phyloP scores from a whole-genome alignment of 2,797 vertebrate genomes.

The Oreortyx pictus region DNA sequence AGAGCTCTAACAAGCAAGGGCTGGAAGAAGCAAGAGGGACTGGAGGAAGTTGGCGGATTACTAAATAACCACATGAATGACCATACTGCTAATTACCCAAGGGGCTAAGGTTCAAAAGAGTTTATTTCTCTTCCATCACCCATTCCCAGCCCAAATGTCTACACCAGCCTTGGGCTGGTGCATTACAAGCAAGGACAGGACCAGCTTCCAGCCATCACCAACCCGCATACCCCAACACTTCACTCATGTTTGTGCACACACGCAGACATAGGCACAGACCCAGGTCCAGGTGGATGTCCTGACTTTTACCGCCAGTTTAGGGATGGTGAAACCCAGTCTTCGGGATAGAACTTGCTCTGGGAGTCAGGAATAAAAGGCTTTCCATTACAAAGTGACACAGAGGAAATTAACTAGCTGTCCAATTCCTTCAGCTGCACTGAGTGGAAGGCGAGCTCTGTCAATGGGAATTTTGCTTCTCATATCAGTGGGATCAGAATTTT shows the following conservation, averaged over 20 bases:
- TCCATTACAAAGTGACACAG: neutral
- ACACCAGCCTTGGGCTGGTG: neutral
- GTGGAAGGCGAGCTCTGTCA: neutral
- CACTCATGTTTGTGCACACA: neutral
- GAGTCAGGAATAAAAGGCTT: neutral
- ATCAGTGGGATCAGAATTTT: neutral
- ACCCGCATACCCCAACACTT: neutral
- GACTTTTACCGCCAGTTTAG: neutral
- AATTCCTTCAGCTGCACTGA: neutral
- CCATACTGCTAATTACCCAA: neutral
- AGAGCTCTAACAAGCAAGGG: neutral
- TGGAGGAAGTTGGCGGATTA: neutral
- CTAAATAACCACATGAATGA: constrained; percentile 1
- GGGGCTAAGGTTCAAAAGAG: constrained; percentile 1
- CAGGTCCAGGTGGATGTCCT: rapidly evolving
- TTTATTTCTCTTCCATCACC: neutral
- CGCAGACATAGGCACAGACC: rapidly evolving
- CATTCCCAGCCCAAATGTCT: neutral
- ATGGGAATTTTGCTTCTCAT: neutral
- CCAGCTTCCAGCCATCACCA: neutral
- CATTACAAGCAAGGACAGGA: neutral
- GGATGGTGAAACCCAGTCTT: neutral
- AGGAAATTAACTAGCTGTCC: neutral
- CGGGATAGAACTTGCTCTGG: neutral
- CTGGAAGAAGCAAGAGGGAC: neutral